Evolutionary conservation across 2,113 vertebrate species (phyloP), one percentile per base, ranked within the genome.

Genomic region (Clarias magur): DNA sequence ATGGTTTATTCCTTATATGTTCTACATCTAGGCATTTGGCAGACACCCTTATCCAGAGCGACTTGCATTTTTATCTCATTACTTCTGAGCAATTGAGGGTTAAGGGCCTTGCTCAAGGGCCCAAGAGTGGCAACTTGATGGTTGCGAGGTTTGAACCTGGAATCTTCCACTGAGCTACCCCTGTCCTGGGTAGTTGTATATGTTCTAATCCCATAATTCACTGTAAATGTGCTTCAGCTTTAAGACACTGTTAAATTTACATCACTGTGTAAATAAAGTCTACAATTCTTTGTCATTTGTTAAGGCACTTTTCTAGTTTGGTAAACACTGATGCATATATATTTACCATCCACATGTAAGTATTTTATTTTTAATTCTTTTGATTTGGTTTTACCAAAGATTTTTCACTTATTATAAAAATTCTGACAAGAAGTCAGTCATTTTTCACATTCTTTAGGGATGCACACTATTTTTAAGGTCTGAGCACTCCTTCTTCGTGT

Each of bases 401-500:
- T 21, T 15, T 79, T 11, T 80, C 21, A 30, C 17, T 54, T 80
- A 80, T 4, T 21, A 80, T 0, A 80, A 59, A 80, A 5, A 59
- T 57, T 80, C 54, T 56, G 17, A 19, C 13, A 59, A 80, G 48
- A 78, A 78, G 19, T 76, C 13, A 78, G 19, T 70, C 38, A 72
- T 21, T 23, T 57, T 79, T 57, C 54, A 27, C 10, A 57, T 2
- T 1, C 4, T 10, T 76, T 53, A 25, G 12, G 5, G 72, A 53
- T 53, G 72, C 21, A 60, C 56, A 34, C 17, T 60, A 27, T 30
- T 57, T 57, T 85, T 76, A 81, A 63, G 79, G 27, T 85, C n/a
- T 82, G 78, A 63, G 59, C 30, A 59, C 34, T 57, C 42, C 65
- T 81, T 90, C 91, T 87, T 34, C 0, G 78, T 85, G 89, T 84